Evolutionary conservation across 2,888 invertebrate genomes (phyloP), one percentile per base, ranked within the genome.

Genomic region (Netelia fuscicornis): DNA sequence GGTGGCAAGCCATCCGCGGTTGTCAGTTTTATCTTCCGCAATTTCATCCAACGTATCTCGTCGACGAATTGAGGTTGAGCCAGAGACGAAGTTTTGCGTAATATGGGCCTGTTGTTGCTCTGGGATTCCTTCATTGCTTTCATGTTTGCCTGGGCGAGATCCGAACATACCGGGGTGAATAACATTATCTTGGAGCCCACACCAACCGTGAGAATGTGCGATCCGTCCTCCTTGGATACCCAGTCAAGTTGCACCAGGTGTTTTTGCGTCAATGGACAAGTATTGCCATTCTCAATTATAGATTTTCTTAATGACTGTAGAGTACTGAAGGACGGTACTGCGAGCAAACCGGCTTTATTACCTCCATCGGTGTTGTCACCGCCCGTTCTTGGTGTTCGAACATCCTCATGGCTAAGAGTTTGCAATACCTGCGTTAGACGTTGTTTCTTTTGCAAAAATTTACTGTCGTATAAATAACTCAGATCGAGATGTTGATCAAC

Each of bases 171-270:
- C 0, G 98, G 98, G 0, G 99, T 98, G 89, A 98, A 99, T 8
- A 99, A 94, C 93, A 98, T 95, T 56, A 99, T 97, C 94, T 98
- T 97, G 83, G 98, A 98, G 0, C 98, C 99, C 54, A 99, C 98
- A 0, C 98, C 98, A 0, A 99, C 98, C 0, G 99, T 99, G 56
- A 99, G 94, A 89, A 99, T 98, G 93, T 99, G 99, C 0, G 98
- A 98, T 0, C 99, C 99, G 93, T 99, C 99, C 94, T 99, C 99
- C 89, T 99, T 98, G 0, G 99, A 99, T 11, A 99, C 99, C 99
- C 99, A 99, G 94, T 99, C 99, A 56, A 99, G 94, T 92, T 99
- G 99, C 0, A 99, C 98, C 37, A 98, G 95, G 94, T 98, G 98
- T 93, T 98, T 98, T 92, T 98, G 98, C 0, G 98, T 98, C 54